Evolutionary conservation across 2,888 invertebrate genomes (phyloP), one percentile per base, ranked within the genome.

Genomic region (Lepidonotus clava): DNA sequence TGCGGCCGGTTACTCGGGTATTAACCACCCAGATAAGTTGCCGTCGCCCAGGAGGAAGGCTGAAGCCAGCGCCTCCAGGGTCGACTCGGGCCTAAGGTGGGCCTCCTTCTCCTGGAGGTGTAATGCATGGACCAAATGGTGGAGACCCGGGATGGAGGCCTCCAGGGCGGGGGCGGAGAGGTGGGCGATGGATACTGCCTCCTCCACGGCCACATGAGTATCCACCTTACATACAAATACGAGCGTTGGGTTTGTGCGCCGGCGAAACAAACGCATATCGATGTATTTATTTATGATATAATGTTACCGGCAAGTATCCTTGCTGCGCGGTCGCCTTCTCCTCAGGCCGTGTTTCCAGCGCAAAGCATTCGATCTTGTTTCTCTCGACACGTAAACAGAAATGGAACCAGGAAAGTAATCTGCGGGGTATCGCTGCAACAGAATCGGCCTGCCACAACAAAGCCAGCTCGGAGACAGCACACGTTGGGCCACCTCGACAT

Each of bases 271-370:
- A 80, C 80, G 80, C 80, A 80, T 80, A 80, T 80, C 51, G 34
- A 80, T 80, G 80, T 80, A 80, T 80, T 80, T 80, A 80, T 80
- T 80, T 80, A 80, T 34, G 46, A 80, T 80, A 80, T 80, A 80
- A 41, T 80, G 80, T 80, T 80, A 80, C 80, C 1, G 41, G 46
- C 46, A 41, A 80, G 80, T 80, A 80, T 80, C 80, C 80, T 46
- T 41, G 41, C 80, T 4, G 28, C 80, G 11, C 80, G 6, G 4
- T 8, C 5, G 24, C 28, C 80, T 11, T 46, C 46, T 46, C 46
- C 28, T 8, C 5, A 18, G 8, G 46, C 80, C 41, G 80, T 80
- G 80, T 80, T 80, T 80, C 80, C 34, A 80, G 80, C 46, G 80
- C 80, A 80, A 80, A 80, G 80, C 80, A 80, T 80, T 80, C 80